These are phyloP conservation scores for Suricata suricatta DNA, from an alignment of 2,113 vertebrate species.

Conservation along the genomic window DNA sequence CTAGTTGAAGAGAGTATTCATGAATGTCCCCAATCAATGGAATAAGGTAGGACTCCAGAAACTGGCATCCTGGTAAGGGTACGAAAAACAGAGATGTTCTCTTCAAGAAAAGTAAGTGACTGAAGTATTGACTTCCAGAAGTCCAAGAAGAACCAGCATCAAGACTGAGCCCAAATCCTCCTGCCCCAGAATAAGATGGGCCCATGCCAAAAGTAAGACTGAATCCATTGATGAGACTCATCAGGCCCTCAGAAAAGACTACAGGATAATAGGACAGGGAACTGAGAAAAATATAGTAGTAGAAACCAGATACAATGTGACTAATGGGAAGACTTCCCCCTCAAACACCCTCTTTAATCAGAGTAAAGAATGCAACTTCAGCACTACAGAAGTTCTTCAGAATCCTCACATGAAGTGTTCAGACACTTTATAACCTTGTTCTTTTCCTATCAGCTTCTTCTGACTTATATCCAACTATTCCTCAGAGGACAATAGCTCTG, in stretches of 20 bases:
- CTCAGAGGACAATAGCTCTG: background rate
- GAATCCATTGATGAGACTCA: background rate
- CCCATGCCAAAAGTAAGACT: background rate
- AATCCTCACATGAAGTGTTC: background rate
- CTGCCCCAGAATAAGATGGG: background rate
- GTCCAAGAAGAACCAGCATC: background rate
- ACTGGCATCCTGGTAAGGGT: background rate
- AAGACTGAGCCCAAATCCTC: background rate
- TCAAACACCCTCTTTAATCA: background rate
- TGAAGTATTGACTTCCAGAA: background rate
- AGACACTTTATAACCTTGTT: background rate
- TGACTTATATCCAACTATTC: background rate
- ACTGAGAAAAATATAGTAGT: background rate
- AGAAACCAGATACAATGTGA: background rate
- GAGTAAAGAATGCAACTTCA: background rate
- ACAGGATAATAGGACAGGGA: background rate
- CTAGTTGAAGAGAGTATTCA: background rate
- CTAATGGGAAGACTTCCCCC: background rate
- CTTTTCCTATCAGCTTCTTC: background rate
- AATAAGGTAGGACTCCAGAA: background rate
- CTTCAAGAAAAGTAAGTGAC: background rate
- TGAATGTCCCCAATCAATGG: background rate
- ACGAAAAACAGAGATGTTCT: background rate
- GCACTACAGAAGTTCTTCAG: background rate
- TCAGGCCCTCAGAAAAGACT: background rate